Conservation (phyloP, 2,113 vertebrate genomes). For the Felis chaus region DNA sequence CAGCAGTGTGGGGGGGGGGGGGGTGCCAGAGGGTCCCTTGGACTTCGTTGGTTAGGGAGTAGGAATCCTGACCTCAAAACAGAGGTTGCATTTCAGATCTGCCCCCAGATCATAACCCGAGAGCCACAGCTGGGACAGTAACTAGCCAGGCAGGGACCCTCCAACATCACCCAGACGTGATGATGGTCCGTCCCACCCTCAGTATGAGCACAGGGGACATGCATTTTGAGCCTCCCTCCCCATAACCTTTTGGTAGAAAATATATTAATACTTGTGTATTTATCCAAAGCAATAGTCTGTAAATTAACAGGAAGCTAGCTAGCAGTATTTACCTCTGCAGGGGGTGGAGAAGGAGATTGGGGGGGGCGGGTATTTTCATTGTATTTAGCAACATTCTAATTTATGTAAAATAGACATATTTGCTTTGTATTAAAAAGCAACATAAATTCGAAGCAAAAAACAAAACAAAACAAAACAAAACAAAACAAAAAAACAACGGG, state of each 20-base stretch:
- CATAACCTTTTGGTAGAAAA: neutral
- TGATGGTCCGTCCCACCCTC: neutral
- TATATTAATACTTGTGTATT: neutral
- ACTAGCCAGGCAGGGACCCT: neutral
- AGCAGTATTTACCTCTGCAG: neutral
- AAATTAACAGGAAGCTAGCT: neutral
- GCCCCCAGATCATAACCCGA: neutral
- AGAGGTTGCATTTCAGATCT: neutral
- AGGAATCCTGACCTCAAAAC: neutral
- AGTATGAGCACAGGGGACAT: neutral
- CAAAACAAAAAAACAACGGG: neutral
- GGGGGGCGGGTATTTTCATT: neutral
- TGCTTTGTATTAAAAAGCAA: neutral
- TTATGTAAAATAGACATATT: slow-evolving; percentile 20
- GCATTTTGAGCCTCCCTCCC: neutral
- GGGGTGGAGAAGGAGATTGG: neutral
- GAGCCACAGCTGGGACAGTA: neutral
- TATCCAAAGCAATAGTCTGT: neutral
- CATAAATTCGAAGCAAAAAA: neutral
- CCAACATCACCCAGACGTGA: neutral
- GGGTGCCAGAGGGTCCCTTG: neutral
- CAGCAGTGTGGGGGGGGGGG: neutral
- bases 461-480: too few relatives aligned
- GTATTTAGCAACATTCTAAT: slow-evolving; percentile 21
- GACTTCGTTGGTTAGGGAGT: neutral